A percentile compares a stretch with the other conserved stretches of the same genome.
Evolutionary conservation across 2,888 invertebrate species (phyloP).

Genomic region (Aphidoletes aphidimyza): DNA sequence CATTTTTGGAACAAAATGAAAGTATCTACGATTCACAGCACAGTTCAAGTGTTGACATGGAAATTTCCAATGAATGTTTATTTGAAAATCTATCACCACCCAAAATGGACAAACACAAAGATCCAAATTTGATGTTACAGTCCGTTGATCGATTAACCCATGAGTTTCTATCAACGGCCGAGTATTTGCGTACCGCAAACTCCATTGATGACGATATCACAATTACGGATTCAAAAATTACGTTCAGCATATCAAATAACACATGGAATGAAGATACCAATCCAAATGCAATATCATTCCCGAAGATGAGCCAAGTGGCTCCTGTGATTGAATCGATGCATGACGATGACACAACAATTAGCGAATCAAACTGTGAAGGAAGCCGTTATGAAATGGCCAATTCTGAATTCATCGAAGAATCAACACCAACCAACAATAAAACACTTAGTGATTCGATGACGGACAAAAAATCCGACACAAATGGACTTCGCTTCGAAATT

Average conservation of each 20-base stretch:
- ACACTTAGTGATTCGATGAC: background rate
- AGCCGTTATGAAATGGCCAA: slow-evolving; percentile 57
- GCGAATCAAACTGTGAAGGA: slow-evolving; percentile 51
- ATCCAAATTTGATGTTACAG: slow-evolving; percentile 76
- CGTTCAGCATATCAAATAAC: slow-evolving; percentile 68
- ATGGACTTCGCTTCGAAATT: slow-evolving; percentile 62
- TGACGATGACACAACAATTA: slow-evolving; percentile 67
- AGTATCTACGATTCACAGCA: slow-evolving; percentile 63
- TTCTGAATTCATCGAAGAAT: slow-evolving; percentile 60
- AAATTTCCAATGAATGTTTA: slow-evolving; percentile 68
- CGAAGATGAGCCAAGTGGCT: slow-evolving; percentile 81
- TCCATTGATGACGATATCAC: slow-evolving; percentile 58
- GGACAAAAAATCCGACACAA: slow-evolving; percentile 59
- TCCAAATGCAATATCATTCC: slow-evolving; percentile 83
- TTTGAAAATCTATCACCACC: slow-evolving; percentile 58
- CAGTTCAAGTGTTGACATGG: slow-evolving; percentile 66
- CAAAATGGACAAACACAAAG: slow-evolving; percentile 68
- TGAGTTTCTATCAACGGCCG: slow-evolving; percentile 73
- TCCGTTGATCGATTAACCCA: slow-evolving; percentile 75
- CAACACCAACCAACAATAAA: slow-evolving; percentile 62
- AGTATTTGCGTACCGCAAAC: slow-evolving; percentile 69
- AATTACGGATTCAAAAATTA: slow-evolving; percentile 61
- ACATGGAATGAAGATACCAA: slow-evolving; percentile 86
- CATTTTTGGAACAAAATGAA: slow-evolving; percentile 63
- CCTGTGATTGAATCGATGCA: slow-evolving; percentile 77